phyloP scores from a whole-genome alignment of 2,888 invertebrate species.

The Gnatocerus cornutus region DNA sequence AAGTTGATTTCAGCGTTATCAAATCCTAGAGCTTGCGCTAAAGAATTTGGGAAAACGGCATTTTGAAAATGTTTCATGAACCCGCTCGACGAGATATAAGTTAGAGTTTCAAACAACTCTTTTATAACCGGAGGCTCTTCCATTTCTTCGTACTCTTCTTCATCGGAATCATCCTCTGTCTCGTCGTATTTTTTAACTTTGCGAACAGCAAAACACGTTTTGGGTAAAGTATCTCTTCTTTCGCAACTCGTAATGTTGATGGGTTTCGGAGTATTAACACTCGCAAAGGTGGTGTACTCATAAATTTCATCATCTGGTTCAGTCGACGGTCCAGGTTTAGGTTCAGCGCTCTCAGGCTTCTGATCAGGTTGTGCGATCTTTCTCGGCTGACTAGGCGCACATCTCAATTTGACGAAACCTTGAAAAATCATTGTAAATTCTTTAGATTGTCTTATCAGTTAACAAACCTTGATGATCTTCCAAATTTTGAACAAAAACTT shows the following conservation, averaged over 20 bases:
- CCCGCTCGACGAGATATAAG: slow-evolving; percentile 77
- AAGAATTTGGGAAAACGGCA: slow-evolving; percentile 76
- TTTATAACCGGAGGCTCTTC: slow-evolving; percentile 48
- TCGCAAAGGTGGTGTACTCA: slow-evolving; percentile 77
- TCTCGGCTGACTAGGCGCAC: slow-evolving; percentile 25
- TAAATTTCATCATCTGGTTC: slow-evolving; percentile 61
- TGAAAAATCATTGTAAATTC: slow-evolving; percentile 34
- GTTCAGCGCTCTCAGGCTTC: slow-evolving; percentile 8
- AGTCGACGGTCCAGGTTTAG: slow-evolving; percentile 46
- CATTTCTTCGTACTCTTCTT: slow-evolving; percentile 50
- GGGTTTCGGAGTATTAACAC: slow-evolving; percentile 75
- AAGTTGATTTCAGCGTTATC: slow-evolving; percentile 72
- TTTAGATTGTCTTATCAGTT: too few species aligned
- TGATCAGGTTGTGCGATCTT: slow-evolving; percentile 1
- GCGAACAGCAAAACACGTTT: slow-evolving; percentile 72
- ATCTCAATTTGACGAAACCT: slow-evolving; percentile 45
- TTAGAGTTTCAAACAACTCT: slow-evolving; percentile 60
- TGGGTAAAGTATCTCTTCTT: slow-evolving; percentile 72
- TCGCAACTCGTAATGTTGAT: slow-evolving; percentile 71
- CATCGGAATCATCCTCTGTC: slow-evolving; percentile 68
- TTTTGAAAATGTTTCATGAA: slow-evolving; percentile 81
- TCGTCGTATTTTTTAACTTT: slow-evolving; percentile 71
- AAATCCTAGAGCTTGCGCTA: slow-evolving; percentile 77
- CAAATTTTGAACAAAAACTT: slow-evolving; percentile 75
- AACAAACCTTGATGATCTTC: slow-evolving; percentile 63